Evolutionary conservation across 2,113 vertebrate species (phyloP), one percentile per base, ranked within the genome.

Genomic region (Pollimyrus isidori): DNA sequence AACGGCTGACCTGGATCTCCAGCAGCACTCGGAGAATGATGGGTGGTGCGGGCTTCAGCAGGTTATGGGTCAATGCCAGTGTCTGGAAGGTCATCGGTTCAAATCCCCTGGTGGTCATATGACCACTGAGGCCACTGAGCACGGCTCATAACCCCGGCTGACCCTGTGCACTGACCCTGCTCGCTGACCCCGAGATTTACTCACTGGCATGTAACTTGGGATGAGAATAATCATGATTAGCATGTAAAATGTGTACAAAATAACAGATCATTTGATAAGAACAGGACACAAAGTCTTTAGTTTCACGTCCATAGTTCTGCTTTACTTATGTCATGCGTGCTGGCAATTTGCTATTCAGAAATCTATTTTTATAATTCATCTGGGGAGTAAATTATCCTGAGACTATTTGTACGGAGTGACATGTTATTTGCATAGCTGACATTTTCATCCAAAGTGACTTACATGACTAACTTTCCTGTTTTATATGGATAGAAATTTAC

Each of bases 361-460:
- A 53, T 87, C 49, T 87, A 87, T 52, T 87, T 86, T 87, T 87
- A 35, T 35, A 53, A n/a, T n/a, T 53, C n/a, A 35, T 56, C 48
- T 39, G 50, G 85, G 26, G 26, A 87, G 49, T 19, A 87, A 35
- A 53, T 87, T 53, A 87, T 86, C 48, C n/a, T 86, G 83, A 49
- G 83, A 86, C 46, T 17, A 46, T 52, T 30, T 86, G 84, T 35
- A 86, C 49, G 10, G 82, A 84, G 52, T 46, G 45, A 46, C 46
- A 26, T 84, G 42, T 11, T 84, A 84, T 86, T 50, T 86, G 84
- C n/a, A 52, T 86, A 52, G n/a, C n/a, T 52, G 46, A 26, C 49
- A 52, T 87, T 87, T 87, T 52, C 42, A 53, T 84, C 82, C 45
- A 48, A 84, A 45, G 30, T 39, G 26, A 30, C 85, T 53, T 53